Evolutionary conservation across 2,888 invertebrate species (phyloP).

Genomic region (Laothoe populi): DNA sequence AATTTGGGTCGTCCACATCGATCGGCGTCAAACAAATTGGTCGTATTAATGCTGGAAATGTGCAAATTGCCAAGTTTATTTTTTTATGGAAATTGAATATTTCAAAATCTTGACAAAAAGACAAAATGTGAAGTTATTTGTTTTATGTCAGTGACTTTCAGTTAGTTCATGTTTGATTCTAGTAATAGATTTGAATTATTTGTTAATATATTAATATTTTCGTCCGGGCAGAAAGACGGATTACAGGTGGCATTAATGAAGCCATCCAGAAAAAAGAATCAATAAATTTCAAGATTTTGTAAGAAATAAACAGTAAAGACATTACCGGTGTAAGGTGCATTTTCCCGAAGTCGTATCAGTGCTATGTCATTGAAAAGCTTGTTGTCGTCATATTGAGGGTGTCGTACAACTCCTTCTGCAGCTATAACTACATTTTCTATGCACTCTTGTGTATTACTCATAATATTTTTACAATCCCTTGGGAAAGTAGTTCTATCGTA

Average conservation of each 20-base stretch:
- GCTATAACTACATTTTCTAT: slow-evolving; percentile 63
- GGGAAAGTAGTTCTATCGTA: slow-evolving; percentile 76
- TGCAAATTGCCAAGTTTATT: slow-evolving; percentile 19
- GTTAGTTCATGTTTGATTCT: neutral
- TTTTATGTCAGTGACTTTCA: neutral
- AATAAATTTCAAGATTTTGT: no score
- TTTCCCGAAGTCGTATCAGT: slow-evolving; percentile 58
- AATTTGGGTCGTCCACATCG: slow-evolving; percentile 64
- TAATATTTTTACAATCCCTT: slow-evolving; percentile 60
- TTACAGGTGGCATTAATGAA: neutral
- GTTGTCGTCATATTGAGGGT: slow-evolving; percentile 62
- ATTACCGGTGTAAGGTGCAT: slow-evolving; percentile 71
- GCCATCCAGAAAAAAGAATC: no score
- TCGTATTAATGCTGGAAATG: slow-evolving; percentile 68
- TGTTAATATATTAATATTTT: no score
- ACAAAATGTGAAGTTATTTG: neutral
- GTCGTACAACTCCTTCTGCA: slow-evolving; percentile 57
- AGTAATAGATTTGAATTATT: neutral
- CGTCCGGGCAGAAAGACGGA: no score
- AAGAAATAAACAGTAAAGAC: neutral
- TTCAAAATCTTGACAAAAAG: neutral
- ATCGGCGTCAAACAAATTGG: slow-evolving; percentile 73
- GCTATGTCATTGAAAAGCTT: slow-evolving; percentile 71
- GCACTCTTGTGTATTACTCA: slow-evolving; percentile 59
- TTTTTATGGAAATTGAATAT: neutral